These are phyloP conservation scores for Pseudopipra pipra DNA, from an alignment of 2,113 vertebrate genomes.

Conservation along the genomic window DNA sequence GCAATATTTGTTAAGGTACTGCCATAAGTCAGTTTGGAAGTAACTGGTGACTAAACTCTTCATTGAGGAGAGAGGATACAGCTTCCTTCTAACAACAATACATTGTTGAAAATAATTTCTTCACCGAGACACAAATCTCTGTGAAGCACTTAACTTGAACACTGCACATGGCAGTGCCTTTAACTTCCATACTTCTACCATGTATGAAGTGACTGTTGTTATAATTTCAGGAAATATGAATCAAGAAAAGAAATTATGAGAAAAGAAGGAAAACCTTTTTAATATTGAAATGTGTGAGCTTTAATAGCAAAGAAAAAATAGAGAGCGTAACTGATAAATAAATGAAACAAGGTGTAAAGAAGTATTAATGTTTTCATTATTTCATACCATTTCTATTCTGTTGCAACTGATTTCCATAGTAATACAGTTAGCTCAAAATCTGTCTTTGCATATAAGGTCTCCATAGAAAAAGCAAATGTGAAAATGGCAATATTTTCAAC, in stretches of 20 bases:
- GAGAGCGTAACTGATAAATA: constrained; percentile 73
- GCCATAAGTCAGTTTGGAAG: constrained; percentile 22
- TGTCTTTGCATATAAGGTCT: constrained; percentile 79
- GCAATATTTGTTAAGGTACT: background rate
- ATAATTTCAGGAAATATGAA: constrained; percentile 52
- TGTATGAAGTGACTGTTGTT: constrained; percentile 32
- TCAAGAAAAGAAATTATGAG: constrained; percentile 31
- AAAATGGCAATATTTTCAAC: constrained; percentile 80
- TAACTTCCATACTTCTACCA: constrained; percentile 31
- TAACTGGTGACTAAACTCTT: background rate
- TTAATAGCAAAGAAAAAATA: constrained; percentile 1
- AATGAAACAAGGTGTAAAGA: constrained; percentile 79
- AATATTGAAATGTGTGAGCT: constrained; percentile 49
- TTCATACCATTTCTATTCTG: constrained; percentile 76
- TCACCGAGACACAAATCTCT: constrained; percentile 28
- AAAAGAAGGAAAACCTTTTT: constrained; percentile 51
- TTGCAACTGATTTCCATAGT: constrained; percentile 81
- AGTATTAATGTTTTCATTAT: constrained; percentile 81
- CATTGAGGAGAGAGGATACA: background rate
- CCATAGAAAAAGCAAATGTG: constrained; percentile 79
- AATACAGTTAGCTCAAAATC: constrained; percentile 81
- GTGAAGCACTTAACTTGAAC: constrained; percentile 47
- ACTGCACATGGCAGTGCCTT: constrained; percentile 2
- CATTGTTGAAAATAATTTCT: constrained; percentile 37
- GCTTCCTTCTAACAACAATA: background rate